Percentiles rank a stretch among this genome's conserved stretches.
phyloP scores from a whole-genome alignment of 2,113 vertebrate genomes.

The Epinephelus moara region DNA sequence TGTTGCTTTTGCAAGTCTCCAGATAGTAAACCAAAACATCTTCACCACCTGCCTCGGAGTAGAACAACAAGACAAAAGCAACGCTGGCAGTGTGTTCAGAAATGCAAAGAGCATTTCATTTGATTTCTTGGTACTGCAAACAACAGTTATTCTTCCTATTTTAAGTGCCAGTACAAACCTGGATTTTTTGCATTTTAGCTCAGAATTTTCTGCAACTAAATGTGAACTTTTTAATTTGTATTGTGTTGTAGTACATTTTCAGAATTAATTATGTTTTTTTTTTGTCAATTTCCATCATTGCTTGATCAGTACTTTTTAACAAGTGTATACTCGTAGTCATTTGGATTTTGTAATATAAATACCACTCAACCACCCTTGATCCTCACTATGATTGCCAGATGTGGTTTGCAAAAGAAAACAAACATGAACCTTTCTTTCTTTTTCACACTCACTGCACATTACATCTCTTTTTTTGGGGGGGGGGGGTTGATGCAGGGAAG shows the following conservation, averaged over 20 bases:
- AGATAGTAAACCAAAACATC: slow-evolving; percentile 44
- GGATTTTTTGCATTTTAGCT: background rate
- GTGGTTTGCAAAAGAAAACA: slow-evolving; percentile 53
- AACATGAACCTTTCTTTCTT: slow-evolving; percentile 21
- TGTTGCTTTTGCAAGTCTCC: slow-evolving; percentile 58
- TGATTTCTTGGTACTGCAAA: slow-evolving; percentile 6
- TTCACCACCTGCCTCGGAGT: slow-evolving; percentile 37
- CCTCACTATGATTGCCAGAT: slow-evolving; percentile 42
- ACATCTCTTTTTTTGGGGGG: slow-evolving; percentile 31
- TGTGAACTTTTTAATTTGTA: background rate
- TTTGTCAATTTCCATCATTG: background rate
- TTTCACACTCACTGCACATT: slow-evolving; percentile 29
- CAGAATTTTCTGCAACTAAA: background rate
- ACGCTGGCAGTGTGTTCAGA: slow-evolving; percentile 4
- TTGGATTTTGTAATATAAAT: slow-evolving; percentile 37
- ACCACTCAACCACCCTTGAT: slow-evolving; percentile 17
- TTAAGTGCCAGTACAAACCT: background rate
- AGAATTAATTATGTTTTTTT: background rate
- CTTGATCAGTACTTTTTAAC: background rate
- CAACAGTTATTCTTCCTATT: background rate
- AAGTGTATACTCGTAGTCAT: background rate
- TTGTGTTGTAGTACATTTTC: background rate
- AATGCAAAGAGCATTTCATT: slow-evolving; percentile 20
- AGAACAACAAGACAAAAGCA: slow-evolving; percentile 22
- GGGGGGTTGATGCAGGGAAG: slow-evolving; percentile 78